Conservation (phyloP, 92 coral and sea anemone genomes). For the Ricordea florida region DNA sequence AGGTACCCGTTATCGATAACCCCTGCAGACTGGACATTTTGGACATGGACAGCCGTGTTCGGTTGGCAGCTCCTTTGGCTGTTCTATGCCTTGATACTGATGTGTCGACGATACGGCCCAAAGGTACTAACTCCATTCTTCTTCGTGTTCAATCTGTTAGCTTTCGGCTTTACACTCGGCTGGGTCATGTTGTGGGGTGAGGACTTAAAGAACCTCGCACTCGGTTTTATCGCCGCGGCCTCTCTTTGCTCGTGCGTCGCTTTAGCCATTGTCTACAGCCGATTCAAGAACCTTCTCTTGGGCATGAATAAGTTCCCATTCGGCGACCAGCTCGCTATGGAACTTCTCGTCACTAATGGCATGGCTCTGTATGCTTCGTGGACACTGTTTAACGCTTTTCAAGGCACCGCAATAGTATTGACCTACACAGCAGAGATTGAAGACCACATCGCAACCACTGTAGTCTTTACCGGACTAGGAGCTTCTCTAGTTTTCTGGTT, state of each 20-base stretch:
- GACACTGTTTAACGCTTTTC: constrained; percentile 73
- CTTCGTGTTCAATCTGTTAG: constrained; percentile 71
- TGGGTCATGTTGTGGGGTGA: constrained; percentile 85
- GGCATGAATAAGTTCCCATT: constrained; percentile 66
- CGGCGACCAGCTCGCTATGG: constrained; percentile 71
- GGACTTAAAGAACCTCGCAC: constrained; percentile 63
- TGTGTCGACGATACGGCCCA: constrained; percentile 79
- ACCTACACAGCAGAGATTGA: constrained; percentile 66
- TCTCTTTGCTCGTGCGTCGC: constrained; percentile 55
- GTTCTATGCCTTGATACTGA: constrained; percentile 63
- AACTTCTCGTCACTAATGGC: constrained; percentile 79
- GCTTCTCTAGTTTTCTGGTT: constrained; percentile 79
- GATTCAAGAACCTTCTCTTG: constrained; percentile 47
- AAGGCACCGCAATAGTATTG: constrained; percentile 70
- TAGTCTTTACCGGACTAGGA: constrained; percentile 69
- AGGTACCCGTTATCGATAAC: constrained; percentile 67
- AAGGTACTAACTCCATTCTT: constrained; percentile 71
- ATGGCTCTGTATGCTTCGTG: constrained; percentile 83
- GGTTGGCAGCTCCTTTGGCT: constrained; percentile 90
- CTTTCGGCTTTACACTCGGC: constrained; percentile 79
- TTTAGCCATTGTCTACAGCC: constrained; percentile 70
- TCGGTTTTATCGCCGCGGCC: constrained; percentile 71
- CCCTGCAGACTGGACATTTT: constrained; percentile 82
- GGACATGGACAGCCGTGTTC: constrained; percentile 87
- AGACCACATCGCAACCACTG: constrained; percentile 70